Evolutionary conservation across 2,113 vertebrate species (phyloP), one percentile per base, ranked within the genome.

Genomic region (Rhinoptilus africanus): DNA sequence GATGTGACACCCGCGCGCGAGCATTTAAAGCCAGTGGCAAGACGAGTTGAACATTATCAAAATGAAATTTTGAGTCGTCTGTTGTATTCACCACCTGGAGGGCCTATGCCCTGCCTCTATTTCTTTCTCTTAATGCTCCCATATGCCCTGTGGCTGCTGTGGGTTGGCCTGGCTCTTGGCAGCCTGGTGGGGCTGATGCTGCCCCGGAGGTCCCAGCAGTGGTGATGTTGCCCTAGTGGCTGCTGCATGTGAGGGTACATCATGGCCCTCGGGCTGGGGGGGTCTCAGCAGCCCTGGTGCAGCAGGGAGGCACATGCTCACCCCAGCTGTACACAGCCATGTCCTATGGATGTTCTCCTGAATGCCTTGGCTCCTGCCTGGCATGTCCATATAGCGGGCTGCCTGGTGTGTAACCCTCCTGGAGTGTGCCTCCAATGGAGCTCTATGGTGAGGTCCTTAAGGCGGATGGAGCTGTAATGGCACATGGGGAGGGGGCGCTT

Each of bases 401-500:
- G 37, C 9, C 30, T 0, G 4, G 5, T 54, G 12, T 23, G 19
- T 34, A 67, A 51, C 20, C 22, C 4, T 16, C n/a, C 41, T 30
- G 59, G 43, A 19, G 5, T 16, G 14, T 47, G 48, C 22, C 35
- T 81, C 48, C 53, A 39, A 53, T 37, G 21, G 14, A 62, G 22
- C 9, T 76, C 9, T 68, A 10, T 4, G 16, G 28, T 18, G 47
- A 37, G 13, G 17, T 48, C 20, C 17, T 59, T 48, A 21, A 18
- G 11, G 8, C 1, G 6, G 51, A 16, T 37, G 47, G 35, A 60
- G n/a, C 24, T 87, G 14, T 32, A 34, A 21, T 1, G 18, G 21
- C 14, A 17, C 8, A 15, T 0, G 2, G 9, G 6, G 0, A 3
- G 18, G 1, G 2, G 14, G 18, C 1, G 3, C 9, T 62, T 35